phyloP scores from a whole-genome alignment of 2,888 invertebrate species.

The Lordiphosa andalusiaca region DNA sequence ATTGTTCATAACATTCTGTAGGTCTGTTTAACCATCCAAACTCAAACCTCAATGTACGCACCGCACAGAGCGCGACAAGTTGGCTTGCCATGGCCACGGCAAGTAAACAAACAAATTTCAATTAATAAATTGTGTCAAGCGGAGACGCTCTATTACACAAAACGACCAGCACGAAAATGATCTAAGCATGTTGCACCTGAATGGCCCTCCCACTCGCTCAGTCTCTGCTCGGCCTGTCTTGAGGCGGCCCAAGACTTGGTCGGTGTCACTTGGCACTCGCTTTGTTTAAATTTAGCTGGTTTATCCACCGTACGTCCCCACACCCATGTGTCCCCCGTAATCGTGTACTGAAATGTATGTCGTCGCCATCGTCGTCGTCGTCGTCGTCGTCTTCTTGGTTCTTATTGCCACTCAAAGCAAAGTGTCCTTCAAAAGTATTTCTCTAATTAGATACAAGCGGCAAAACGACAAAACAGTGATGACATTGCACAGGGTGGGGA shows the following conservation, averaged over 20 bases:
- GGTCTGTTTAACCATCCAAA: slow-evolving; percentile 1
- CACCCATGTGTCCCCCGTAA: slow-evolving; percentile 4
- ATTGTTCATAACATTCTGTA: too few species aligned
- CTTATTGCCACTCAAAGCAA: slow-evolving; percentile 55
- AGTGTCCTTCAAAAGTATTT: slow-evolving; percentile 77
- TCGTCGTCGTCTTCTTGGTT: slow-evolving; percentile 33
- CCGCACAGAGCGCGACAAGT: slow-evolving; percentile 10
- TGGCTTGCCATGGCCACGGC: slow-evolving; percentile 19
- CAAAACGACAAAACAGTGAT: slow-evolving; percentile 44
- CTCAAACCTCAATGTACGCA: slow-evolving; percentile 18
- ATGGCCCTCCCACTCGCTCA: slow-evolving; percentile 22
- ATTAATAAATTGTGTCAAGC: slow-evolving; percentile 73
- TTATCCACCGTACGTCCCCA: not conserved
- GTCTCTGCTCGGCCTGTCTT: slow-evolving; percentile 15
- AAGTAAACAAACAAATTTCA: slow-evolving; percentile 67
- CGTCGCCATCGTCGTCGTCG: slow-evolving; percentile 26
- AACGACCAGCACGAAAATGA: slow-evolving; percentile 24
- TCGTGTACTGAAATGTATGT: slow-evolving; percentile 41
- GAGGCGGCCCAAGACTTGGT: slow-evolving; percentile 29
- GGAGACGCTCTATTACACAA: slow-evolving; percentile 64
- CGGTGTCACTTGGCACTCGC: slow-evolving; percentile 35
- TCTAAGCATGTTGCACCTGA: slow-evolving; percentile 48
- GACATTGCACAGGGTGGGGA: slow-evolving; percentile 22
- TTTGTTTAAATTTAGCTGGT: slow-evolving; percentile 33
- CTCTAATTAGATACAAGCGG: slow-evolving; percentile 74